Evolutionary conservation across 2,888 invertebrate genomes (phyloP).

Genomic region (Chesias legatella): DNA sequence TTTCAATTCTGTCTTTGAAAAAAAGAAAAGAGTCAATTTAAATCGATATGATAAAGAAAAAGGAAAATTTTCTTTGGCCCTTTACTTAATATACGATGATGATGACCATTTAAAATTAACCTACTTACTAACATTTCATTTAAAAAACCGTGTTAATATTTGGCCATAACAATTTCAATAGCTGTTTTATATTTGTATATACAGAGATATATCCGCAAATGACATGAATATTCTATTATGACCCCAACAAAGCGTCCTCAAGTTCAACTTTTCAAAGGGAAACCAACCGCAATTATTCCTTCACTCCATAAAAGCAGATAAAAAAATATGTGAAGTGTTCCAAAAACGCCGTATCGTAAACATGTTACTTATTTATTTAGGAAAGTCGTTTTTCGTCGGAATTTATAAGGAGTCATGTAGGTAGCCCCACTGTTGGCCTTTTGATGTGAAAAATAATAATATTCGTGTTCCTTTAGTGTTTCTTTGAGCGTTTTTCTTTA

Average conservation of each 20-base stretch:
- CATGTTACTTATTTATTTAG: slow-evolving; percentile 42
- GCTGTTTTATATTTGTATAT: no score
- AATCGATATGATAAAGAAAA: no score
- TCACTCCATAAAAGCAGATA: slow-evolving; percentile 42
- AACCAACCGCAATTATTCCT: slow-evolving; percentile 38
- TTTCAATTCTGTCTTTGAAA: no score
- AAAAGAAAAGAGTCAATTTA: no score
- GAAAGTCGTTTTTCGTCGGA: slow-evolving; percentile 31
- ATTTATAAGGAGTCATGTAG: slow-evolving; percentile 37
- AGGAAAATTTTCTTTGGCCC: no score
- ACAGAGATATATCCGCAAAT: not conserved
- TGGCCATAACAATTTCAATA: no score
- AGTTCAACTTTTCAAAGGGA: slow-evolving; percentile 38
- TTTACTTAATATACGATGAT: no score
- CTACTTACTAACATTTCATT: no score
- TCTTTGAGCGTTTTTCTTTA: slow-evolving; percentile 45
- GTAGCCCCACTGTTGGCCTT: slow-evolving; percentile 39
- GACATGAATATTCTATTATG: slow-evolving; percentile 50
- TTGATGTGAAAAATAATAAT: slow-evolving; percentile 50
- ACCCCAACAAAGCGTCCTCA: slow-evolving; percentile 35
- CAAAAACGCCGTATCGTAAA: slow-evolving; percentile 38
- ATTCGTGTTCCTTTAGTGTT: slow-evolving; percentile 46
- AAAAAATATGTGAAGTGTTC: slow-evolving; percentile 43
- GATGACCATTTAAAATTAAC: no score
- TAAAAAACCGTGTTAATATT: no score